These are phyloP conservation scores for Podocnemis expansa DNA, from an alignment of 2,113 vertebrate genomes.

Conservation along the genomic window DNA sequence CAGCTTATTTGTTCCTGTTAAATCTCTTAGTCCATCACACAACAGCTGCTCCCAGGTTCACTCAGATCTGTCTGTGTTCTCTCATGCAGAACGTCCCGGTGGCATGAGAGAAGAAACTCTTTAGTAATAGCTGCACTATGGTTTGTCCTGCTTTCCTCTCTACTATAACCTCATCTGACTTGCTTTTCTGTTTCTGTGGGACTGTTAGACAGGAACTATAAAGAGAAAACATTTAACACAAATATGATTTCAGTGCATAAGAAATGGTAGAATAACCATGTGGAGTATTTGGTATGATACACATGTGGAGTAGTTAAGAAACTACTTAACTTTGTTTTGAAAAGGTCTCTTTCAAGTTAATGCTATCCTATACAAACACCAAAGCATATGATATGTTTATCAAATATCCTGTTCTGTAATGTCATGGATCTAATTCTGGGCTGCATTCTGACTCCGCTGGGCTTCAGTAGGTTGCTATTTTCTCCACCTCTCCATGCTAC, in stretches of 20 bases:
- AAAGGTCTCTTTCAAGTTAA: neutral
- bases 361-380: neutral
- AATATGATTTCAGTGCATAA: neutral
- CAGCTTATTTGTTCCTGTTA: neutral
- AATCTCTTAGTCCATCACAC: neutral
- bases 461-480: neutral
- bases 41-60: slow-evolving; percentile 21
- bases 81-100: neutral
- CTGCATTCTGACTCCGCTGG: neutral
- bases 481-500: neutral
- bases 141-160: neutral
- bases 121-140: neutral
- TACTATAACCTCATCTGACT: neutral
- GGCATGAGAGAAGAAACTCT: neutral
- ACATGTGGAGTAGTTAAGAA: neutral
- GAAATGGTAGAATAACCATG: neutral
- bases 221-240: neutral
- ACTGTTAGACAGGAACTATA: neutral
- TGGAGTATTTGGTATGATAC: neutral
- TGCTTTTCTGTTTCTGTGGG: neutral
- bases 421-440: neutral
- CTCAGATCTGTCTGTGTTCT: neutral
- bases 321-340: neutral
- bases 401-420: neutral
- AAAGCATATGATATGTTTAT: neutral